Evolutionary conservation across 2,888 invertebrate species (phyloP), one percentile per base, ranked within the genome.

Genomic region (Phyto melanocephala): DNA sequence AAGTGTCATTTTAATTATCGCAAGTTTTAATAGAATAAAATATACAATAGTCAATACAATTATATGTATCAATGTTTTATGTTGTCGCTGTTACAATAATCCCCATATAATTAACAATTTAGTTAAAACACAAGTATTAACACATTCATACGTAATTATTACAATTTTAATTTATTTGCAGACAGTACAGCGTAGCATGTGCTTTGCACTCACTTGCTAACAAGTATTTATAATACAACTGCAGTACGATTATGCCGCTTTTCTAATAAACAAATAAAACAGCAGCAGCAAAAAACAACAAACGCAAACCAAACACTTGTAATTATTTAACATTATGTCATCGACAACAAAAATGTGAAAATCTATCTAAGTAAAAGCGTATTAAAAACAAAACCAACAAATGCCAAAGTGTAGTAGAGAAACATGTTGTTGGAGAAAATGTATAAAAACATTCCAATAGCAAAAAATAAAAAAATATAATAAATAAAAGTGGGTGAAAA

Each of bases 61-160:
- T 52, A 67, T 33, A 35, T 35, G 47, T 47, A 71, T 50, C 28
- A 60, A 62, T 37, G 17, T 60, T 13, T 13, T 11, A 4, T 15
- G 3, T 7, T 20, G 8, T n/a, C 20, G 11, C 17, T 58, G n/a
- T 40, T 40, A 6, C 47, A 37, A 58, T 40, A 76, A 60, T 60
- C 45, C n/a, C n/a, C 68, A 58, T 60, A 68, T 60, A 76, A 76
- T 76, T 76, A 68, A 68, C 50, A 68, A 76, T 68, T 76, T 68
- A 76, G 76, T 60, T 50, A 42, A 60, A 60, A 68, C 50, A 60
- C 52, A 70, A 50, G 63, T 40, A 62, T 15, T 37, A 62, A 42
- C 20, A 8, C 37, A 58, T 28, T 65, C 11, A 50, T 5, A 75
- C 56, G 45, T 75, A 56, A 67, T 60, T 52, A 72, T 60, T 65